Conservation (phyloP, 2,888 invertebrate species). For the Cephus nigrinus region DNA sequence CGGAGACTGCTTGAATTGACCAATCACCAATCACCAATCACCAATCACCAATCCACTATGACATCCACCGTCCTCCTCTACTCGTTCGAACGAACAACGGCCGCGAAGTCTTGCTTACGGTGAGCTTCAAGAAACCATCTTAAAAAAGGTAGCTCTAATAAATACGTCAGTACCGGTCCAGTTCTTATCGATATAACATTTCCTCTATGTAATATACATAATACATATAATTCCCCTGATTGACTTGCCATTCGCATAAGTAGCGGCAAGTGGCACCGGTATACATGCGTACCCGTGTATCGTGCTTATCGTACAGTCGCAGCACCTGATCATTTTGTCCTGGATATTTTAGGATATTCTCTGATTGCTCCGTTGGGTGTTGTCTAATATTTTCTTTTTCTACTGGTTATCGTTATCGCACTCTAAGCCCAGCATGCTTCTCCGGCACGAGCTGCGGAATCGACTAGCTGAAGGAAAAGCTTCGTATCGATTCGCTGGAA, state of each 20-base stretch:
- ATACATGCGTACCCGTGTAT: background rate
- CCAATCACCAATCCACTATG: conserved; percentile 14
- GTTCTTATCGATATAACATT: too few relatives aligned
- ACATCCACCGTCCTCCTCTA: conserved; percentile 42
- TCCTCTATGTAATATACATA: too few relatives aligned
- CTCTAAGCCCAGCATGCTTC: too few relatives aligned
- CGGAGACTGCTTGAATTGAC: conserved; percentile 62
- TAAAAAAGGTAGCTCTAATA: background rate
- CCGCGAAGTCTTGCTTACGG: conserved; percentile 56
- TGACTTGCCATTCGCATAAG: too few relatives aligned
- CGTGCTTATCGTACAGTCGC: background rate
- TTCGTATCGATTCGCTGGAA: background rate
- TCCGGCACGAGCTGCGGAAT: too few relatives aligned
- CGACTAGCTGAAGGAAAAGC: background rate
- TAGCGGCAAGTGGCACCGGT: background rate
- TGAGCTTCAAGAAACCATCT: conserved; percentile 48
- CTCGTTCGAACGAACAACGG: conserved; percentile 46
- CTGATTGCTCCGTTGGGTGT: too few relatives aligned
- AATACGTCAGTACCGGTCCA: too few relatives aligned
- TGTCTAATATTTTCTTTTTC: too few relatives aligned
- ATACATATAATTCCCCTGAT: too few relatives aligned
- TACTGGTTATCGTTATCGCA: too few relatives aligned
- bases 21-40: conserved; percentile 9
- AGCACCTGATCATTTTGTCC: too few relatives aligned
- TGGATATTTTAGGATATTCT: too few relatives aligned